Conservation (phyloP, 2,888 invertebrate genomes). For the Lithosia quadra region DNA sequence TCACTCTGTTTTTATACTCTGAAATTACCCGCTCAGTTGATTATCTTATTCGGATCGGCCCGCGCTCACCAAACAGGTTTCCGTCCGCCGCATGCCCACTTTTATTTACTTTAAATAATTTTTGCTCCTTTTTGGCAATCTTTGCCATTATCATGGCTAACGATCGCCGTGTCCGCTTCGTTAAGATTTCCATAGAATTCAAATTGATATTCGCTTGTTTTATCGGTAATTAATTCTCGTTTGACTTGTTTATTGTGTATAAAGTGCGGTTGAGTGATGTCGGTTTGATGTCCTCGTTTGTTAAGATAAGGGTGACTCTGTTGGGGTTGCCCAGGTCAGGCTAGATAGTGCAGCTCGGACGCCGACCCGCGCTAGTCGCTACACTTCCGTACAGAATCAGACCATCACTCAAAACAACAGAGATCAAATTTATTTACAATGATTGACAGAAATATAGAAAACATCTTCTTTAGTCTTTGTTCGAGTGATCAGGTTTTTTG, state of each 20-base stretch:
- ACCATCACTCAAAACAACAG: conserved; percentile 36
- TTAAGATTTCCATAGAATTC: conserved; percentile 79
- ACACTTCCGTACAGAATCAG: conserved; percentile 34
- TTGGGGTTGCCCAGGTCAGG: conserved; percentile 77
- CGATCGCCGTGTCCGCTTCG: conserved; percentile 78
- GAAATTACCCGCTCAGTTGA: conserved; percentile 80
- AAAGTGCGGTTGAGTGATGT: conserved; percentile 63
- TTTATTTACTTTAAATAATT: conserved; percentile 84
- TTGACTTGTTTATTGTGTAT: conserved; percentile 75
- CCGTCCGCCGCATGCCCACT: conserved; percentile 73
- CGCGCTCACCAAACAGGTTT: conserved; percentile 73
- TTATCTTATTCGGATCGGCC: conserved; percentile 82
- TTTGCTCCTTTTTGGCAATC: conserved; percentile 85
- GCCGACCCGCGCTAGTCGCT: conserved; percentile 61
- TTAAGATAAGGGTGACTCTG: conserved; percentile 76
- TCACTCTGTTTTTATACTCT: conserved; percentile 74
- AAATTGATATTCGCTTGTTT: conserved; percentile 73
- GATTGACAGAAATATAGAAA: conserved; percentile 22
- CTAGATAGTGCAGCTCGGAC: conserved; percentile 79
- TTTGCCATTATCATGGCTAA: conserved; percentile 81
- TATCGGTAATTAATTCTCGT: conserved; percentile 69
- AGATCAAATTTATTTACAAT: conserved; percentile 37
- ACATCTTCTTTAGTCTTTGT: conserved; percentile 41
- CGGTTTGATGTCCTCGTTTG: conserved; percentile 81
- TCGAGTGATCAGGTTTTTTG: conserved; percentile 36